Conservation (phyloP, 1,140 invertebrate species). For the Eurosta solidaginis region DNA sequence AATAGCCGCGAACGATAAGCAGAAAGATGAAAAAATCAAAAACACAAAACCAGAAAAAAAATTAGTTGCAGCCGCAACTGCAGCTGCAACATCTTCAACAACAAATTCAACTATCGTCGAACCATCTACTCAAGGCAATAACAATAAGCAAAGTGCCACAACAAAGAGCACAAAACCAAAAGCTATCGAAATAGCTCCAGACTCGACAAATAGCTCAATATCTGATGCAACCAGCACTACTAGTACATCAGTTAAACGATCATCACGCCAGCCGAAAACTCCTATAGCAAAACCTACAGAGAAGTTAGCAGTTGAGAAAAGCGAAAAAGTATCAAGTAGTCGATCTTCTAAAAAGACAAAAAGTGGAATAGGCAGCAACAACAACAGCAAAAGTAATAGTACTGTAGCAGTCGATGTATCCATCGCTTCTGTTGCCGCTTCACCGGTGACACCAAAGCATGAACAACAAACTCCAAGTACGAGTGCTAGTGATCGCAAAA, state of each 20-base stretch:
- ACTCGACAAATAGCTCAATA: neutral
- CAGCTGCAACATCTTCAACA: neutral
- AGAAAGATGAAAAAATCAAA: slow-evolving; percentile 1
- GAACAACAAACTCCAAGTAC: slow-evolving; percentile 18
- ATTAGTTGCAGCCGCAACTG: neutral
- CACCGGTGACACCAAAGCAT: slow-evolving; percentile 23
- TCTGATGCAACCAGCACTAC: neutral
- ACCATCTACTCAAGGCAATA: neutral
- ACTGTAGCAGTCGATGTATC: neutral
- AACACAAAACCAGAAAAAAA: neutral
- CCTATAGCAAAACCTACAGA: neutral
- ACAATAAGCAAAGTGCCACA: neutral
- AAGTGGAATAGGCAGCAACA: slow-evolving; percentile 14
- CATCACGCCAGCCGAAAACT: neutral
- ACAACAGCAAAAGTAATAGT: neutral
- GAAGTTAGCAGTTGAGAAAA: neutral
- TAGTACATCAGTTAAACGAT: neutral
- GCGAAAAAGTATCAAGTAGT: slow-evolving; percentile 10
- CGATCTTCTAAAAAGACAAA: neutral
- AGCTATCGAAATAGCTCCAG: neutral
- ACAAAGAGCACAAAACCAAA: slow-evolving; percentile 28
- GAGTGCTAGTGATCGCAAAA: slow-evolving; percentile 27
- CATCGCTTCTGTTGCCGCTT: neutral
- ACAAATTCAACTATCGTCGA: neutral
- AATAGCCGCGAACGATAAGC: neutral